Percentiles rank a stretch among this genome's conserved stretches.
phyloP scores from a whole-genome alignment of 2,888 invertebrate species.

The Lymantria dispar region DNA sequence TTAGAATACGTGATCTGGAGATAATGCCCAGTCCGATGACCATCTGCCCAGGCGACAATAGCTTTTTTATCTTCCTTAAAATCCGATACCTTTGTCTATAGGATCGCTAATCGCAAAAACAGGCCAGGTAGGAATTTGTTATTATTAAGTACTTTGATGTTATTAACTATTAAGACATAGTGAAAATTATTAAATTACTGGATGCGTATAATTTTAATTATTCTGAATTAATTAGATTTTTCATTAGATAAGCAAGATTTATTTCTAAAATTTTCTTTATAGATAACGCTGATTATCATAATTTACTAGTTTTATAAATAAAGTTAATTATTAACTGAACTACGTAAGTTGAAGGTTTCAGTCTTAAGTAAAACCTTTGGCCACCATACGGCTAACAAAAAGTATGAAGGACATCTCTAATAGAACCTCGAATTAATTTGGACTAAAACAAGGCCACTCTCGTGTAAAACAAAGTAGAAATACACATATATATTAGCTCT shows the following conservation, averaged over 20 bases:
- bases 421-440: conserved; percentile 38
- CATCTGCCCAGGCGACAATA: no score
- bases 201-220: no score
- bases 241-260: no score
- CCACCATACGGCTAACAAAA: conserved; percentile 32
- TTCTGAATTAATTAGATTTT: no score
- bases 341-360: conserved; percentile 34
- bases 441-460: conserved; percentile 35
- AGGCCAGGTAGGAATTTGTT: background rate
- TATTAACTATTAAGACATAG: no score
- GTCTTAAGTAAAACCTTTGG: conserved; percentile 22
- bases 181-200: no score
- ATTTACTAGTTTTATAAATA: conserved; percentile 11
- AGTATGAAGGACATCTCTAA: conserved; percentile 40
- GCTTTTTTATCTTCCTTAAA: background rate
- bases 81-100: background rate
- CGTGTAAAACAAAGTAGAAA: conserved; percentile 29
- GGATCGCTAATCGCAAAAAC: no score
- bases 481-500: conserved; percentile 6
- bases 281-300: conserved; percentile 8
- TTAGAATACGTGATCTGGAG: no score
- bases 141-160: no score
- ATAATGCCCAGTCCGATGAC: no score
- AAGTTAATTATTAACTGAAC: conserved; percentile 19
- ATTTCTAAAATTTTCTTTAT: background rate